Evolutionary conservation across 2,797 vertebrate genomes (phyloP), one percentile per base, ranked within the genome.

Genomic region (Morelia viridis): DNA sequence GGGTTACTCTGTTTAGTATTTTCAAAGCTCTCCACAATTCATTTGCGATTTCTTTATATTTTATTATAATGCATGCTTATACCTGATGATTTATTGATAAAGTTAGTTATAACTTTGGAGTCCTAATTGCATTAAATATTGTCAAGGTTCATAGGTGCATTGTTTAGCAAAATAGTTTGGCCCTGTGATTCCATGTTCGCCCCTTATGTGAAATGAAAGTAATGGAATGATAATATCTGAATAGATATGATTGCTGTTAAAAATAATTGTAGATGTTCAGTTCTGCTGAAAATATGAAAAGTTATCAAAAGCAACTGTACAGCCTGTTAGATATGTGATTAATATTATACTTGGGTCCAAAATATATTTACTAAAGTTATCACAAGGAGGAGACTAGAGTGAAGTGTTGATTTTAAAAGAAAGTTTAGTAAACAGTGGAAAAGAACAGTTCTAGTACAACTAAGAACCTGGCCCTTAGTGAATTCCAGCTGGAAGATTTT

Each of bases 371-470:
- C 41, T 92, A 87, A 92, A 85, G 50, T 91, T 90, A 76, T 31
- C 0, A 0, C 0, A 1, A 94, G 91, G 84, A 85, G 46, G 41
- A 92, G 94, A 93, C 46, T 93, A 86, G 88, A 94, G 80, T 85
- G 60, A 90, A 92, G 91, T 92, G 92, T 88, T 92, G 88, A 91
- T 96, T 94, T 94, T 94, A 90, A 88, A 94, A 94, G 94, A 65
- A 95, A 94, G 94, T 97, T 96, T 96, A 94, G 96, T 96, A 96
- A 96, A 94, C 93, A 95, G 93, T 93, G 88, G 92, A 93, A 94
- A 92, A 90, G 91, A 94, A 91, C 89, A 95, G 94, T 87, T 90
- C 68, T 96, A 94, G 92, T 76, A 92, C 95, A 94, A 93, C 94
- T 92, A 60, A 5, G 35, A 94, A 28, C 85, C 88, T 61, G 94